A percentile compares a stretch with the other conserved stretches of the same genome.
These are phyloP conservation scores for Tricholauxania praeusta DNA, from an alignment of 2,888 invertebrate species.

Conservation along the genomic window DNA sequence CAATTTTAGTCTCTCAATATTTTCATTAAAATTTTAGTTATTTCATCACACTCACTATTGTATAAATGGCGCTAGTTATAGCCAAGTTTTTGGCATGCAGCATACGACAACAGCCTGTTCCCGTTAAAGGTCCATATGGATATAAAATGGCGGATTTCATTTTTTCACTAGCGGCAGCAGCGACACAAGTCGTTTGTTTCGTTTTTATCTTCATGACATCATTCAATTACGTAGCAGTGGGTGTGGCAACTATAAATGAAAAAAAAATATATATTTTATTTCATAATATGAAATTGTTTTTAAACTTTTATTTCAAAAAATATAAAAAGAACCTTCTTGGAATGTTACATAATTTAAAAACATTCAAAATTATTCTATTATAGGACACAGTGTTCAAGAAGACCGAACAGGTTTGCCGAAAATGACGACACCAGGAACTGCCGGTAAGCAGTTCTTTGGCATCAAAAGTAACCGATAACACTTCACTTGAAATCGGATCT, in stretches of 20 bases:
- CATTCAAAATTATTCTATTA: no score
- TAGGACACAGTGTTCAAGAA: no score
- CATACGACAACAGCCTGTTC: slow-evolving; percentile 73
- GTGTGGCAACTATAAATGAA: slow-evolving; percentile 12
- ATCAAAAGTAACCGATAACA: no score
- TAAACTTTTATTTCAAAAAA: no score
- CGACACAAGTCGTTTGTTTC: slow-evolving; percentile 54
- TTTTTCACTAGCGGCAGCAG: slow-evolving; percentile 57
- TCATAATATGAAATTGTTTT: neutral
- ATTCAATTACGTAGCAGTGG: neutral
- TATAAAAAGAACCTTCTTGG: no score
- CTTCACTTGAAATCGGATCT: no score
- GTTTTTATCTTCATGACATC: slow-evolving; percentile 56
- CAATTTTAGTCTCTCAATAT: neutral
- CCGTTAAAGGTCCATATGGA: slow-evolving; percentile 69
- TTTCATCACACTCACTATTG: slow-evolving; percentile 73
- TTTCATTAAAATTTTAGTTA: slow-evolving; percentile 21
- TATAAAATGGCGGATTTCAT: slow-evolving; percentile 71
- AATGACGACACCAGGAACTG: no score
- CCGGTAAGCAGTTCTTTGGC: no score
- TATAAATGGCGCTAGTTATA: slow-evolving; percentile 79
- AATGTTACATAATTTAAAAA: no score
- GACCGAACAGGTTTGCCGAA: no score
- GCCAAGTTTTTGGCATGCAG: slow-evolving; percentile 80
- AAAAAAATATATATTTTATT: neutral